Conservation (phyloP, 2,888 invertebrate species). For the Limulus polyphemus region DNA sequence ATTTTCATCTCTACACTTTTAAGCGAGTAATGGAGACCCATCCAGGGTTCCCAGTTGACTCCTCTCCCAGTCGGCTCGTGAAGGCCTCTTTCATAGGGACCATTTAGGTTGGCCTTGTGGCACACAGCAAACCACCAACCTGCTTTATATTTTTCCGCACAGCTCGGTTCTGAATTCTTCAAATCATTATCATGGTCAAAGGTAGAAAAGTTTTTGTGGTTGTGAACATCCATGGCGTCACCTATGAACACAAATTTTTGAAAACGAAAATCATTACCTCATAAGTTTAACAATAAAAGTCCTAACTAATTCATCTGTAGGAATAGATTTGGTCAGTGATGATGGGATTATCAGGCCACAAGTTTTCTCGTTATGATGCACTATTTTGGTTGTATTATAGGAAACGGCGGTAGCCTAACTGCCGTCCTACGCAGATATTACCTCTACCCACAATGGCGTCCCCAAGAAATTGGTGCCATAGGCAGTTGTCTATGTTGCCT, state of each 20-base stretch:
- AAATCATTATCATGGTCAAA: slow-evolving; percentile 56
- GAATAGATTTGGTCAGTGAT: too few relatives aligned
- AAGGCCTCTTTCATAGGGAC: slow-evolving; percentile 45
- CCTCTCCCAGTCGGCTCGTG: slow-evolving; percentile 47
- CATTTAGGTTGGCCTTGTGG: slow-evolving; percentile 55
- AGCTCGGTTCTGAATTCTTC: slow-evolving; percentile 35
- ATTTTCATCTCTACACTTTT: slow-evolving; percentile 11
- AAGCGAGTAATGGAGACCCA: slow-evolving; percentile 40
- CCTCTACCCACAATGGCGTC: too few relatives aligned
- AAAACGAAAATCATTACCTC: too few relatives aligned
- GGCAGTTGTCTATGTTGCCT: too few relatives aligned
- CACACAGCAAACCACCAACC: slow-evolving; percentile 63
- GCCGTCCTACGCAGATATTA: too few relatives aligned
- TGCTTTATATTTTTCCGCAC: slow-evolving; percentile 52
- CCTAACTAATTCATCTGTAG: too few relatives aligned
- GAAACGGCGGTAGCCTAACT: too few relatives aligned
- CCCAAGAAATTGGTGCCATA: too few relatives aligned
- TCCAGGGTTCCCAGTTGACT: slow-evolving; percentile 57
- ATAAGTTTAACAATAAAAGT: too few relatives aligned
- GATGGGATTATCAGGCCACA: too few relatives aligned
- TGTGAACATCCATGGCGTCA: slow-evolving; percentile 55
- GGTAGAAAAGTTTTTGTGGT: slow-evolving; percentile 57
- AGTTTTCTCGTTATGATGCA: too few relatives aligned
- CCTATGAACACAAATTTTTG: not conserved
- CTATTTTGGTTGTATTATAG: too few relatives aligned